Evolutionary conservation across 2,888 invertebrate species (phyloP).

Genomic region (Dryadula phaetusa): DNA sequence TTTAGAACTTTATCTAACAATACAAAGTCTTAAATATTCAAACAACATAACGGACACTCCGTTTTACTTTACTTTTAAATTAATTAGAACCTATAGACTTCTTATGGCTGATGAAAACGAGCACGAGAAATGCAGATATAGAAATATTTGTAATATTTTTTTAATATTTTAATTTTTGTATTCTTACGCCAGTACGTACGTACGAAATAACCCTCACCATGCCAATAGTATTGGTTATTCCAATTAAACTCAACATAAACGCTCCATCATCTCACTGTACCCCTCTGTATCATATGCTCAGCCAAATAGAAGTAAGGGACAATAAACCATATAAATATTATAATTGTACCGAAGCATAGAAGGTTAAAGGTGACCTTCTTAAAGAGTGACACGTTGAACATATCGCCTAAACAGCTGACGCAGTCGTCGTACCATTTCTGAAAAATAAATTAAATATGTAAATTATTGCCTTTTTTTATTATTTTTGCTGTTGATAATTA

Average conservation of each 20-base stretch:
- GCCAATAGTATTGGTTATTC: slow-evolving; percentile 95
- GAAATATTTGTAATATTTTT: no score
- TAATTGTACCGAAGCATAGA: slow-evolving; percentile 93
- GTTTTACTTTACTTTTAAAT: no score
- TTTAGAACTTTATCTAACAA: no score
- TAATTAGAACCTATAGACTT: no score
- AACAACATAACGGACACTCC: no score
- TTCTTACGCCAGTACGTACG: no score
- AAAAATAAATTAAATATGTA: slow-evolving; percentile 35
- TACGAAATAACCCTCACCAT: slow-evolving; percentile 88
- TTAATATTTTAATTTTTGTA: no score
- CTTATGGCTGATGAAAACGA: no score
- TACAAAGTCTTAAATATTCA: no score
- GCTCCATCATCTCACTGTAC: slow-evolving; percentile 90
- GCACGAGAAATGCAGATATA: no score
- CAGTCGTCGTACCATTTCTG: slow-evolving; percentile 79
- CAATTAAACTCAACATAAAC: slow-evolving; percentile 92
- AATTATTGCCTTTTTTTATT: no score
- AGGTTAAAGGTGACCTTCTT: slow-evolving; percentile 90
- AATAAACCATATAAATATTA: slow-evolving; percentile 97
- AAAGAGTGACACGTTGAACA: slow-evolving; percentile 91
- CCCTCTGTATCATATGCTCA: slow-evolving; percentile 90
- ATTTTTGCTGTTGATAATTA: no score
- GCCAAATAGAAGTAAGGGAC: slow-evolving; percentile 97
- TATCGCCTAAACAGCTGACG: slow-evolving; percentile 65